These are phyloP conservation scores for Chaitophorus viminalis DNA, from an alignment of 2,888 invertebrate genomes.

Conservation along the genomic window DNA sequence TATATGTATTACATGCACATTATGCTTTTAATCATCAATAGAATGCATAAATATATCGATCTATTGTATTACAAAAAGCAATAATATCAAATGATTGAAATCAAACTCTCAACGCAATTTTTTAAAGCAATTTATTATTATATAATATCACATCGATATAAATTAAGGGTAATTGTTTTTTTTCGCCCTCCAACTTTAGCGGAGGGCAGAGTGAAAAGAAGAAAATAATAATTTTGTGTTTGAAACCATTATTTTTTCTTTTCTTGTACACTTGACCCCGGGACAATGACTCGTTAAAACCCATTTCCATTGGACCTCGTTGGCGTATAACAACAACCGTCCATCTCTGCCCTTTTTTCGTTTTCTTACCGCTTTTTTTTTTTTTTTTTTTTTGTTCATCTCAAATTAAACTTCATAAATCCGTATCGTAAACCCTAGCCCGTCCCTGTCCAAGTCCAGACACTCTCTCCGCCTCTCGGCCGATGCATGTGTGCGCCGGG, in stretches of 20 bases:
- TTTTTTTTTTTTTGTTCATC: conserved; percentile 55
- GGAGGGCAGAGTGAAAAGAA: conserved; percentile 2
- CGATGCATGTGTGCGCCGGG: conserved; percentile 43
- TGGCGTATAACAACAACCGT: conserved; percentile 45
- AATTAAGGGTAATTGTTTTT: conserved; percentile 18
- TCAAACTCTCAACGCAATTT: too few species aligned
- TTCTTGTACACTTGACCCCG: conserved; percentile 37
- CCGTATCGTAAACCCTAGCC: conserved; percentile 52
- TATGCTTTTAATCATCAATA: too few species aligned
- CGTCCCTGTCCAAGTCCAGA: not conserved
- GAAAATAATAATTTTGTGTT: conserved; percentile 43
- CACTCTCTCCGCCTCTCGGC: not conserved
- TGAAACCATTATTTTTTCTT: conserved; percentile 26
- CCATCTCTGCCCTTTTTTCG: conserved; percentile 47
- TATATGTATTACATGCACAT: too few species aligned
- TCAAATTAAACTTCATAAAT: conserved; percentile 61
- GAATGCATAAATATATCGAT: too few species aligned
- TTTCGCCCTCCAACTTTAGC: not conserved
- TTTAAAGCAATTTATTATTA: too few species aligned
- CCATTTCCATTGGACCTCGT: conserved; percentile 55
- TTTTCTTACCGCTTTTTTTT: conserved; percentile 46
- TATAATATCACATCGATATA: not conserved
- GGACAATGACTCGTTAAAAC: conserved; percentile 59
- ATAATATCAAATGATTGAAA: too few species aligned
- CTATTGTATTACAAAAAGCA: too few species aligned